These are phyloP conservation scores for Syngnathus rostellatus DNA, from an alignment of 2,797 vertebrate species.

Conservation along the genomic window DNA sequence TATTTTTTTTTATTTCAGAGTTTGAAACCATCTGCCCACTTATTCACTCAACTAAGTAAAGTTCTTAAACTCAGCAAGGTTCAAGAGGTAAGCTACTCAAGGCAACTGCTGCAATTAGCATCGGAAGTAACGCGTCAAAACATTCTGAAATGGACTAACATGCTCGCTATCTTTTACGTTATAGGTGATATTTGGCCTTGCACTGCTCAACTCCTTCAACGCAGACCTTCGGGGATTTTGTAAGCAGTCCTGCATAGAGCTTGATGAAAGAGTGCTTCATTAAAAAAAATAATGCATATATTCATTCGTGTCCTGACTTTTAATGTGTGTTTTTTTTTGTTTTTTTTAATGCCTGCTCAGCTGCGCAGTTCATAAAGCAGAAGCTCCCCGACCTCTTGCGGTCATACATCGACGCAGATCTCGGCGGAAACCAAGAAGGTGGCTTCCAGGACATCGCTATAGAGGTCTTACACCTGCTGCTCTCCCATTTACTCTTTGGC, in stretches of 20 bases:
- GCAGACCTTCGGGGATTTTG: conserved; percentile 93
- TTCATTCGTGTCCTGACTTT: background rate
- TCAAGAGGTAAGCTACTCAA: conserved; percentile 81
- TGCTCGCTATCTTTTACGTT: background rate
- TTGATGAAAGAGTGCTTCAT: background rate
- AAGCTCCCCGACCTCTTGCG: conserved; percentile 98
- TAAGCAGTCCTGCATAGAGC: conserved; percentile 58
- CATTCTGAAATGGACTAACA: background rate
- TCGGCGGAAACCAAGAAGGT: conserved; percentile 98
- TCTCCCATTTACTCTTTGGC: conserved; percentile 98
- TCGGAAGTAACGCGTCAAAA: no score
- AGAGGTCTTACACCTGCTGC: conserved; percentile 99
- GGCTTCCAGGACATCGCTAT: conserved; percentile 99
- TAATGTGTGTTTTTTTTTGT: no score
- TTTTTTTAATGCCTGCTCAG: conserved; percentile 46
- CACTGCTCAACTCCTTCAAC: conserved; percentile 93
- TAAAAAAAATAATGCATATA: background rate
- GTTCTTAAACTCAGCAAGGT: conserved; percentile 99
- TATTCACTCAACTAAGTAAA: conserved; percentile 98
- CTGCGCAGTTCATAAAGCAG: conserved; percentile 97
- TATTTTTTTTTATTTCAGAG: conserved; percentile 71
- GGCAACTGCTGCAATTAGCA: background rate
- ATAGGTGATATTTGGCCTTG: conserved; percentile 97
- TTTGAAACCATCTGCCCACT: conserved; percentile 94
- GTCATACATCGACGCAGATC: conserved; percentile 98